Evolutionary conservation across 2,797 vertebrate species (phyloP).

Genomic region (Okamejei kenojei): DNA sequence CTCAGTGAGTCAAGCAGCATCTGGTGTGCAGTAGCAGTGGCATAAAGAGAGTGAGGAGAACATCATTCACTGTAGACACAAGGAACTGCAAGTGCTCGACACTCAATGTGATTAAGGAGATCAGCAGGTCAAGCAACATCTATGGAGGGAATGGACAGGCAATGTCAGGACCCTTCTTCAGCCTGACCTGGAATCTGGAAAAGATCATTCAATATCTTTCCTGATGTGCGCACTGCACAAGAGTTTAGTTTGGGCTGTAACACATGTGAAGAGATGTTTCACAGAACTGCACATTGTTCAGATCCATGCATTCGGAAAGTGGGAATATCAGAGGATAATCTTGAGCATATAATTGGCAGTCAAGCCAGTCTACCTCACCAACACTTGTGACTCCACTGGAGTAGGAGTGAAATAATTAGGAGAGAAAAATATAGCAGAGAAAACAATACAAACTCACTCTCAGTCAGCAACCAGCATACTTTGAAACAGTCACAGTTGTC

Average conservation of each 20-base stretch:
- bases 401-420: neutral
- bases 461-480: neutral
- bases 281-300: neutral
- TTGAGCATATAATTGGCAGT: neutral
- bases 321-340: neutral
- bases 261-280: neutral
- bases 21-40: neutral
- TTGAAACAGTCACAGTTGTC: neutral
- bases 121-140: too few species aligned
- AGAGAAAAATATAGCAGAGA: neutral
- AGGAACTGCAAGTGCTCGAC: too few species aligned
- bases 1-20: too few species aligned
- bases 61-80: neutral
- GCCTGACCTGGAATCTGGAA: too few species aligned
- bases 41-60: neutral
- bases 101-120: too few species aligned
- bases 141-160: too few species aligned
- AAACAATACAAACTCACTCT: neutral
- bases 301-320: neutral
- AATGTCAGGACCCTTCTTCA: too few species aligned
- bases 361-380: too few species aligned
- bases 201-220: neutral
- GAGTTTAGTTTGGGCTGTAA: neutral
- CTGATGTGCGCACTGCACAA: neutral
- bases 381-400: neutral